These are phyloP conservation scores for Lophochroa leadbeateri DNA, from an alignment of 2,113 vertebrate genomes.

Conservation along the genomic window DNA sequence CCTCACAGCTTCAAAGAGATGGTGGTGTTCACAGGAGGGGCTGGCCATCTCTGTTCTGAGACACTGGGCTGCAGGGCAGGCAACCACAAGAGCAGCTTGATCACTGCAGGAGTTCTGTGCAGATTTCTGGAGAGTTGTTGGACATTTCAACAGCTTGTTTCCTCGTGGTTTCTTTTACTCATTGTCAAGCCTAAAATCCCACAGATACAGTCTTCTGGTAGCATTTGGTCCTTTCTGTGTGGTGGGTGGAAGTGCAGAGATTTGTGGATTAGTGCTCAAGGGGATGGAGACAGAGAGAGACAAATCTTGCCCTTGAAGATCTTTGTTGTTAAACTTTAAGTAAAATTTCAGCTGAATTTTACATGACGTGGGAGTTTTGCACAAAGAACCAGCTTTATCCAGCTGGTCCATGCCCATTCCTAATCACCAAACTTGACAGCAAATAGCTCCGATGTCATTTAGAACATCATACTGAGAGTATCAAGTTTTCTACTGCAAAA, in stretches of 20 bases:
- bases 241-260: neutral
- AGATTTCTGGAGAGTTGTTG: neutral
- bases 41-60: neutral
- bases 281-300: neutral
- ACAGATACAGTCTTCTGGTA: neutral
- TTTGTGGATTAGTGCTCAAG: neutral
- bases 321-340: neutral
- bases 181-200: neutral
- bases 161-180: neutral
- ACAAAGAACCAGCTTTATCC: neutral
- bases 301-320: neutral
- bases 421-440: neutral
- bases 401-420: neutral
- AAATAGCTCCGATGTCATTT: neutral
- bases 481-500: neutral
- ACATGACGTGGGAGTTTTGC: neutral
- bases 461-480: neutral
- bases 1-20: neutral
- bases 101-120: neutral
- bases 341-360: neutral
- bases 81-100: neutral
- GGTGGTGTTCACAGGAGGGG: neutral
- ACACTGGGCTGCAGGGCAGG: neutral
- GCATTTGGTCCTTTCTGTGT: neutral
- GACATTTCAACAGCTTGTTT: neutral